These are phyloP conservation scores for Drosophila micromelanica DNA, from an alignment of 1,140 invertebrate genomes.

Conservation along the genomic window DNA sequence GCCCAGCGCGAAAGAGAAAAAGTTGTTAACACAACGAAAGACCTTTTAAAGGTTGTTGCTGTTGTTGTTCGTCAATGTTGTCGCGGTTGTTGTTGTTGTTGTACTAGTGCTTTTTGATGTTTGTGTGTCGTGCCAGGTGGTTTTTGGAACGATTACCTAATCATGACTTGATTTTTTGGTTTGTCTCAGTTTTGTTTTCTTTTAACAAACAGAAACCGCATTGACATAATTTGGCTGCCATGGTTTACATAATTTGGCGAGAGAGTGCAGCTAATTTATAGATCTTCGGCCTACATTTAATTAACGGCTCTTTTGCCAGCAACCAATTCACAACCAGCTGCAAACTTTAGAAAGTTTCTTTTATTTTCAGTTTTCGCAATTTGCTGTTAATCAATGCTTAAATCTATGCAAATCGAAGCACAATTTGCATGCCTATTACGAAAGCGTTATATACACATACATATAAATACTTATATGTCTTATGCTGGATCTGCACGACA, in stretches of 20 bases:
- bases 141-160: conserved; percentile 80
- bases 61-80: conserved; percentile 2
- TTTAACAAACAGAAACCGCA: conserved; percentile 54
- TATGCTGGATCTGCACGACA: conserved; percentile 44
- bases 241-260: conserved; percentile 72
- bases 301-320: conserved; percentile 48
- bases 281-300: conserved; percentile 66
- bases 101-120: conserved; percentile 59
- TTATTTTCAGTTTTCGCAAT: conserved; percentile 55
- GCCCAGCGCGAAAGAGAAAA: conserved; percentile 58
- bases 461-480: neutral
- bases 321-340: conserved; percentile 6
- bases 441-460: conserved; percentile 35
- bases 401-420: conserved; percentile 72
- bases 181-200: conserved; percentile 42
- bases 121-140: conserved; percentile 75
- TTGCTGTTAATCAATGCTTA: conserved; percentile 60
- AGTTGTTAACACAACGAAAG: conserved; percentile 68
- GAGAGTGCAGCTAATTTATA: conserved; percentile 65
- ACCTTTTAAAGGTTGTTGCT: conserved; percentile 50
- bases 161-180: conserved; percentile 56
- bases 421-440: conserved; percentile 49
- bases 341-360: conserved; percentile 74
- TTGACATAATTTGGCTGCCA: conserved; percentile 77
- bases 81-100: conserved; percentile 30